phyloP scores from a whole-genome alignment of 2,797 vertebrate genomes.

The Trematomus bernacchii region DNA sequence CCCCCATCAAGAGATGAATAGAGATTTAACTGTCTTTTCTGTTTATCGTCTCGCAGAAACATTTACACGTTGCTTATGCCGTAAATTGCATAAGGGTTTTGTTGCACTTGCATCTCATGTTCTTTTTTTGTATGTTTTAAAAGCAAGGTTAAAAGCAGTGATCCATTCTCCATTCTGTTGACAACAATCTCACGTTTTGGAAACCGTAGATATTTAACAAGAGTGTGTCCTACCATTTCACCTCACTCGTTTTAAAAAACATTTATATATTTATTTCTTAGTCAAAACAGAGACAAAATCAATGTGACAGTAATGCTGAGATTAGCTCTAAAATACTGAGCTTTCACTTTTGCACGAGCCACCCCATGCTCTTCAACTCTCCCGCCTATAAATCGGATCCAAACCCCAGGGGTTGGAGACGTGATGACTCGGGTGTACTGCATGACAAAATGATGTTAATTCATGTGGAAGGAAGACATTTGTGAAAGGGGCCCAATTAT shows the following conservation, averaged over 20 bases:
- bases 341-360: conserved; percentile 37
- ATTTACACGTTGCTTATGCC: conserved; percentile 75
- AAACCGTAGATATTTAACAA: conserved; percentile 39
- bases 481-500: too few relatives aligned
- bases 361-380: conserved; percentile 38
- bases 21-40: conserved; percentile 84
- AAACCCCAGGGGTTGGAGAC: conserved; percentile 40
- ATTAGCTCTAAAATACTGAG: conserved; percentile 73
- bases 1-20: conserved; percentile 84
- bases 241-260: conserved; percentile 22
- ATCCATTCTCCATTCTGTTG: conserved; percentile 39
- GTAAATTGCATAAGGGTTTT: conserved; percentile 63
- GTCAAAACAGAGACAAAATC: conserved; percentile 51
- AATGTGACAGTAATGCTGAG: conserved; percentile 72
- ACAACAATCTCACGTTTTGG: conserved; percentile 28
- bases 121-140: conserved; percentile 30
- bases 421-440: conserved; percentile 44
- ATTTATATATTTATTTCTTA: conserved; percentile 36
- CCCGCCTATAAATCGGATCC: conserved; percentile 59
- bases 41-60: conserved; percentile 79
- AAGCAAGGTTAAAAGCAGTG: conserved; percentile 25
- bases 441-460: conserved; percentile 57
- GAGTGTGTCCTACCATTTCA: conserved; percentile 7
- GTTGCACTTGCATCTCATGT: conserved; percentile 51
- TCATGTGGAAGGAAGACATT: conserved; percentile 25